phyloP scores from a whole-genome alignment of 2,888 invertebrate genomes.

The Drosophila siamana region DNA sequence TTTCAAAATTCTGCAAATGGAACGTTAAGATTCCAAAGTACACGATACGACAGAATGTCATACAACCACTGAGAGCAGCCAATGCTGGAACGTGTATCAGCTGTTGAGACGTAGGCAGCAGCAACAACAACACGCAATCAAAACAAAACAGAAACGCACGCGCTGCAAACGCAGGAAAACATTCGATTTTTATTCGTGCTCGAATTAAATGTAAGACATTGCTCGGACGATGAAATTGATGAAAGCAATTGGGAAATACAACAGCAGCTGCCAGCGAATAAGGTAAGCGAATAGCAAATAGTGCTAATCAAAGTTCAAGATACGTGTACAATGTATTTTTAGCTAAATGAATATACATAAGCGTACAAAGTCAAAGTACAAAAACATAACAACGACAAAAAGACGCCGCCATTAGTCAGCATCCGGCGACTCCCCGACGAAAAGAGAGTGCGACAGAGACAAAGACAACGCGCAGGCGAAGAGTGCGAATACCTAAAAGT shows the following conservation, averaged over 20 bases:
- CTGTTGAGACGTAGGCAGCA: not conserved
- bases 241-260: slow-evolving; percentile 9
- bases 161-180: slow-evolving; percentile 15
- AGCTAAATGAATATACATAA: slow-evolving; percentile 23
- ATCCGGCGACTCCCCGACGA: not conserved
- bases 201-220: not conserved
- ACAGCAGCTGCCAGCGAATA: slow-evolving; percentile 21
- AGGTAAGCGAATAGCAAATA: slow-evolving; percentile 16
- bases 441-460: not conserved
- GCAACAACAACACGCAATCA: slow-evolving; percentile 11
- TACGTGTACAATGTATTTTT: slow-evolving; percentile 43
- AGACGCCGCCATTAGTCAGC: slow-evolving; percentile 44
- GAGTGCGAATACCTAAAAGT: slow-evolving; percentile 10
- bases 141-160: slow-evolving; percentile 36
- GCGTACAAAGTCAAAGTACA: slow-evolving; percentile 14
- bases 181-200: slow-evolving; percentile 24
- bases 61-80: not conserved
- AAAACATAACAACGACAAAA: not conserved
- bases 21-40: not conserved
- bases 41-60: slow-evolving; percentile 17
- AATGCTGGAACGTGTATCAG: slow-evolving; percentile 12
- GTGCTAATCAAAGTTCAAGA: slow-evolving; percentile 41
- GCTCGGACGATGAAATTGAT: slow-evolving; percentile 19
- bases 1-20: not conserved
- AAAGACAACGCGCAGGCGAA: not conserved